These are phyloP conservation scores for Fregata magnificens DNA, from an alignment of 2,113 vertebrate genomes.

Conservation along the genomic window DNA sequence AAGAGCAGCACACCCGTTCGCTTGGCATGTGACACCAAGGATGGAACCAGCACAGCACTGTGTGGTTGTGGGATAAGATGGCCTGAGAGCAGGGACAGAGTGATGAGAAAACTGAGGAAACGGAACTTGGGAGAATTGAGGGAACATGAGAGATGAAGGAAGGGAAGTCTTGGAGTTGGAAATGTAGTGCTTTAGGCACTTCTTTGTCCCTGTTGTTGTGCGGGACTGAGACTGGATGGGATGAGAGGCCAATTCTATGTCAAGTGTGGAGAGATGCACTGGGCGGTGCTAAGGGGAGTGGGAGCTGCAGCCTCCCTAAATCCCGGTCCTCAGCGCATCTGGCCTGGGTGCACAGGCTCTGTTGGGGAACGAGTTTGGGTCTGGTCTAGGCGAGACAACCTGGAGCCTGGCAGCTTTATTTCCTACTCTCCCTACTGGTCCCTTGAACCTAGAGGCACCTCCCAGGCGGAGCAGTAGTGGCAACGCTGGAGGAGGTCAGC, in stretches of 20 bases:
- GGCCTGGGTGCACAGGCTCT: neutral
- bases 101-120: neutral
- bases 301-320: neutral
- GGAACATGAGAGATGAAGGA: neutral
- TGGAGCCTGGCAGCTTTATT: neutral
- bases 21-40: neutral
- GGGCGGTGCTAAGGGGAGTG: neutral
- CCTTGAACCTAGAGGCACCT: neutral
- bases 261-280: neutral
- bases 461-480: neutral
- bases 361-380: neutral
- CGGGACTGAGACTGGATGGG: neutral
- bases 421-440: neutral
- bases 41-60: neutral
- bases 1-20: neutral
- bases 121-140: neutral
- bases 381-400: neutral
- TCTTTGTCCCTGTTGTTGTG: neutral
- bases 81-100: neutral
- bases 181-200: neutral
- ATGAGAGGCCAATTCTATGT: neutral
- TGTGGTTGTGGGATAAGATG: neutral
- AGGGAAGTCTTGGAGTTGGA: neutral
- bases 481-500: neutral
- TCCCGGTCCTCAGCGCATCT: neutral